phyloP scores from a whole-genome alignment of 1,140 invertebrate genomes.

The Cryptotermes secundus region DNA sequence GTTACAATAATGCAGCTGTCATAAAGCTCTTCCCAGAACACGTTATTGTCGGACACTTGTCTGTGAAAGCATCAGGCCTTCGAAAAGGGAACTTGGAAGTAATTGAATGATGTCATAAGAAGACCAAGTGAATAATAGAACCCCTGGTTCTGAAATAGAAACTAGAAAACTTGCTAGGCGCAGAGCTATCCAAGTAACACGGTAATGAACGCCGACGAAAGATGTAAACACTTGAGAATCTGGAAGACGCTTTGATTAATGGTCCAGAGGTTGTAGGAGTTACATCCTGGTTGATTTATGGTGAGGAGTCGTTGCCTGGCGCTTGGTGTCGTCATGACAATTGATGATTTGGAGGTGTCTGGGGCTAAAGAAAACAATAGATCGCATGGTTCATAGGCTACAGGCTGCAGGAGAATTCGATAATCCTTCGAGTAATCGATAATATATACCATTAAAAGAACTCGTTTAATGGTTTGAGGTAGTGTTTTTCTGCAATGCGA shows the following conservation, averaged over 20 bases:
- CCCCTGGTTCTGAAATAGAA: not conserved
- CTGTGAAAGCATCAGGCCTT: not conserved
- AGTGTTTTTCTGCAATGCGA: too few relatives aligned
- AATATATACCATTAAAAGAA: not conserved
- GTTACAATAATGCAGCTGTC: too few relatives aligned
- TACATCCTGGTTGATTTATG: slow-evolving; percentile 19
- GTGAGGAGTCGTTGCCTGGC: not conserved
- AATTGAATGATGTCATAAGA: not conserved
- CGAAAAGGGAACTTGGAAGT: not conserved
- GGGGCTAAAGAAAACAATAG: slow-evolving; percentile 2
- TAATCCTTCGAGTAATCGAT: not conserved
- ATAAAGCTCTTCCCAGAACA: too few relatives aligned
- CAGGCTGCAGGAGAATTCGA: not conserved
- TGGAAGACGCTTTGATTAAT: not conserved
- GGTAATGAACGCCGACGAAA: slow-evolving; percentile 5
- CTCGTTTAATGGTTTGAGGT: not conserved
- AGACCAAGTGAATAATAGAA: not conserved
- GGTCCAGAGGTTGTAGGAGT: not conserved
- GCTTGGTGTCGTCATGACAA: not conserved
- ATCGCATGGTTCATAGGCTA: not conserved
- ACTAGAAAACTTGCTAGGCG: not conserved
- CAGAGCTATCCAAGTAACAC: slow-evolving; percentile 3
- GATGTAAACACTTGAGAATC: not conserved
- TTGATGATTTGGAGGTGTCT: slow-evolving; percentile 19
- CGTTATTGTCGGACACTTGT: not conserved